Conservation (phyloP, 2,888 invertebrate species). For the Cephonodes hylas region DNA sequence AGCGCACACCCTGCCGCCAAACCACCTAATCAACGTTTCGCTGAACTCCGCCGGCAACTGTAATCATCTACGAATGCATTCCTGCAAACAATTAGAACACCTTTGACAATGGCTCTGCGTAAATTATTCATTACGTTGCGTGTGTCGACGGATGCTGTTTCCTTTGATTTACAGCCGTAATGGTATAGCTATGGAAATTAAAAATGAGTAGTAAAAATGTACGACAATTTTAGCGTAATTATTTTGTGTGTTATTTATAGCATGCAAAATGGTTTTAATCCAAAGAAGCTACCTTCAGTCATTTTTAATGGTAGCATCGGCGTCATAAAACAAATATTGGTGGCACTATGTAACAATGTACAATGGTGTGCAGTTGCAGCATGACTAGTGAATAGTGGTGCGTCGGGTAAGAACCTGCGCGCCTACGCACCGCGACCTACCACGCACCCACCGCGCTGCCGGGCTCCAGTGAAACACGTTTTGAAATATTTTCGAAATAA, state of each 20-base stretch:
- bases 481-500: conserved; percentile 35
- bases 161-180: background rate
- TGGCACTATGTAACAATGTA: conserved; percentile 45
- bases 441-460: conserved; percentile 18
- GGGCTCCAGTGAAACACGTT: conserved; percentile 49
- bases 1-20: background rate
- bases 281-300: background rate
- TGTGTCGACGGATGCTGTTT: background rate
- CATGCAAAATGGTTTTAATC: no score
- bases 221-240: no score
- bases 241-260: no score
- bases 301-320: background rate
- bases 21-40: background rate
- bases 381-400: conserved; percentile 39
- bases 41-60: background rate
- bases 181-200: background rate
- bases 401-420: conserved; percentile 25
- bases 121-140: background rate
- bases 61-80: background rate
- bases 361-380: conserved; percentile 31
- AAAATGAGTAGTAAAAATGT: no score
- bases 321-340: conserved; percentile 10
- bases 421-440: conserved; percentile 39
- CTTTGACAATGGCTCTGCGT: background rate
- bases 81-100: background rate